Percentiles rank a stretch among this genome's conserved stretches.
Evolutionary conservation across 64 coral and sea anemone species (phyloP).

Genomic region (Trachythela sp.): DNA sequence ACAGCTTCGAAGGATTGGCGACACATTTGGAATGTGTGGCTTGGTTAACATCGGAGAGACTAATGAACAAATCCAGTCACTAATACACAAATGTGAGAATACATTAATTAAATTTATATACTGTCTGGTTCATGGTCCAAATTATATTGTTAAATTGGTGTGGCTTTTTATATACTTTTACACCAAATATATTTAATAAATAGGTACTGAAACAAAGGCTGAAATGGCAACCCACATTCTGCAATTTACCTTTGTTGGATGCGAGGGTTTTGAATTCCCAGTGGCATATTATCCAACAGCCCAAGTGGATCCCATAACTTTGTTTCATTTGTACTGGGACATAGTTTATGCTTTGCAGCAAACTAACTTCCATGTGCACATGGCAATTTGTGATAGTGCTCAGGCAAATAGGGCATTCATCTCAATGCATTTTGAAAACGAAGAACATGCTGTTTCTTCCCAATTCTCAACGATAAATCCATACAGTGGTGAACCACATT

Average conservation of each 20-base stretch:
- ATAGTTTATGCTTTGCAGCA: conserved; percentile 30
- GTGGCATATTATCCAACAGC: conserved; percentile 44
- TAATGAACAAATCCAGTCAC: conserved; percentile 24
- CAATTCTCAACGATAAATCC: conserved; percentile 39
- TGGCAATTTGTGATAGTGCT: conserved; percentile 54
- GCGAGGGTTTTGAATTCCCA: conserved; percentile 42
- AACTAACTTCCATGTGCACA: conserved; percentile 32
- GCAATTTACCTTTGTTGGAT: conserved; percentile 53
- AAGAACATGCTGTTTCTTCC: background rate
- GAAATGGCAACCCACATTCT: conserved; percentile 42
- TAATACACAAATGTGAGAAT: conserved; percentile 4
- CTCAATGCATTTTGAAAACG: conserved; percentile 37
- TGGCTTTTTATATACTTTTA: background rate
- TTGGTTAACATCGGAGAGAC: conserved; percentile 27
- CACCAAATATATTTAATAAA: background rate
- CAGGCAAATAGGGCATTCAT: conserved; percentile 51
- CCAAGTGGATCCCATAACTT: conserved; percentile 37
- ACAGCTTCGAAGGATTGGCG: conserved; percentile 41
- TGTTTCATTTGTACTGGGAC: conserved; percentile 54
- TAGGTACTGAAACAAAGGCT: conserved; percentile 18
- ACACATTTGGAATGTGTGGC: conserved; percentile 42
- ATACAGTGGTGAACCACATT: conserved; percentile 37
- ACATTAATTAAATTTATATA: background rate
- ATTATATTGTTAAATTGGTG: background rate
- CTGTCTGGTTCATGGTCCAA: background rate